Base-by-base conservation (phyloP, 2,113 vertebrate species). In the Amia ocellicauda region DNA sequence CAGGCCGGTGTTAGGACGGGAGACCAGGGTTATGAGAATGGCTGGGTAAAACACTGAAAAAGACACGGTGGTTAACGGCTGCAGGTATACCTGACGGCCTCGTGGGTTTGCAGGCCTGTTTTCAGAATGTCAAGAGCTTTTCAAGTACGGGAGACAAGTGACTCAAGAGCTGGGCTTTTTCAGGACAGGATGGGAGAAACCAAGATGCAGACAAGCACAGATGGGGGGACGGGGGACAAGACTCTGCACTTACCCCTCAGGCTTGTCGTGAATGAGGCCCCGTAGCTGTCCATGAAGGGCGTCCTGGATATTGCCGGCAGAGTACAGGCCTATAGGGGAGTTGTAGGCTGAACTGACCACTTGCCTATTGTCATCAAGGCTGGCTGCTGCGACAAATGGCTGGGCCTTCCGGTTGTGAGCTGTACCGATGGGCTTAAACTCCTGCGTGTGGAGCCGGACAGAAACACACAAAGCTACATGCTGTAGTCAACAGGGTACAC, bases 271-370 rank as follows among this genome's bases (percentile, higher is more conserved):
- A 59, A 94, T 88, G 58, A 98, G 87, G 68, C 97, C 92, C 61
- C 91, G 89, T 72, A 99, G 91, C 76, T 99, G 97, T 67, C 96
- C 96, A 0, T 97, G 91, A 69, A 99, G 92, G 0, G 97, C 95
- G 0, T 98, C 95, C 84, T 96, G 92, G 73, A 99, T 98, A 87
- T 98, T 99, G 79, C 91, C 93, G 58, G 94, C 90, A 71, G 97
- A 98, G 86, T 99, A 99, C 60, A 99, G 94, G 76, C 96, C 95
- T 73, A 98, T 98, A 43, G 97, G 97, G 52, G 96, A 94, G 84
- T 99, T 99, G 93, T 99, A 99, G 83, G 93, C 81, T 14, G 95
- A 83, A 47, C 96, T 98, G 86, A 99, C 95, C 89, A 99, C 93
- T 91, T 99, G 95, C 62, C 88, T 94, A 82, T 89, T 93, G 86